Conservation (phyloP, 2,797 vertebrate genomes). For the Rachycentron canadum region DNA sequence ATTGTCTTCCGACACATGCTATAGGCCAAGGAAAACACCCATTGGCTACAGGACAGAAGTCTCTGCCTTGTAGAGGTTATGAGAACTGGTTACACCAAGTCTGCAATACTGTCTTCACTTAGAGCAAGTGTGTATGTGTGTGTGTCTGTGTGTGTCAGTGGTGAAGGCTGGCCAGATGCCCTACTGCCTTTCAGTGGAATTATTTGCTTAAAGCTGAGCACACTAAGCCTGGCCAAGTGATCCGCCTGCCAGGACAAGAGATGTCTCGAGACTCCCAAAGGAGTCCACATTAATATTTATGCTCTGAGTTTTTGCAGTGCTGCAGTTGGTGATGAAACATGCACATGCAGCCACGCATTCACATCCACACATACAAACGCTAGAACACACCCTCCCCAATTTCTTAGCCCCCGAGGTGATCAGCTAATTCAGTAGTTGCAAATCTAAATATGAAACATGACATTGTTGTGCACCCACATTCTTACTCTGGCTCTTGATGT, state of each 20-base stretch:
- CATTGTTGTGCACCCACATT: conserved; percentile 7
- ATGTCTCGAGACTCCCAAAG: conserved; percentile 84
- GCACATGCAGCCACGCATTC: conserved; percentile 51
- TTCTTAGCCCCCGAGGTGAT: conserved; percentile 39
- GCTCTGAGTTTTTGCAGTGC: conserved; percentile 82
- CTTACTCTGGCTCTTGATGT: conserved; percentile 29
- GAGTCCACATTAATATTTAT: conserved; percentile 86
- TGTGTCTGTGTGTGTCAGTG: conserved; percentile 62
- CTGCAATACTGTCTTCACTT: conserved; percentile 64
- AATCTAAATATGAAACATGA: conserved; percentile 37
- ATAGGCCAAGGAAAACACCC: conserved; percentile 42
- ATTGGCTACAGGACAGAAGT: conserved; percentile 48
- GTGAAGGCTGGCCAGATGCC: conserved; percentile 80
- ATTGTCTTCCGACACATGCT: conserved; percentile 52
- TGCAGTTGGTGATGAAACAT: conserved; percentile 81
- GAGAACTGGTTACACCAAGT: conserved; percentile 57
- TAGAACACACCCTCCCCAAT: conserved; percentile 44
- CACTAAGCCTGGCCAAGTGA: conserved; percentile 79
- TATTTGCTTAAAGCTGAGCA: conserved; percentile 83
- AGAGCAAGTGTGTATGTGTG: conserved; percentile 31
- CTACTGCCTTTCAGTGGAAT: conserved; percentile 83
- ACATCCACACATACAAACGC: conserved; percentile 30
- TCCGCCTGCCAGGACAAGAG: conserved; percentile 84
- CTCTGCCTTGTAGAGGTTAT: conserved; percentile 40
- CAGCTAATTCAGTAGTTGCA: conserved; percentile 43